phyloP scores from a whole-genome alignment of 2,888 invertebrate species.

The Eugnorisma glareosa region DNA sequence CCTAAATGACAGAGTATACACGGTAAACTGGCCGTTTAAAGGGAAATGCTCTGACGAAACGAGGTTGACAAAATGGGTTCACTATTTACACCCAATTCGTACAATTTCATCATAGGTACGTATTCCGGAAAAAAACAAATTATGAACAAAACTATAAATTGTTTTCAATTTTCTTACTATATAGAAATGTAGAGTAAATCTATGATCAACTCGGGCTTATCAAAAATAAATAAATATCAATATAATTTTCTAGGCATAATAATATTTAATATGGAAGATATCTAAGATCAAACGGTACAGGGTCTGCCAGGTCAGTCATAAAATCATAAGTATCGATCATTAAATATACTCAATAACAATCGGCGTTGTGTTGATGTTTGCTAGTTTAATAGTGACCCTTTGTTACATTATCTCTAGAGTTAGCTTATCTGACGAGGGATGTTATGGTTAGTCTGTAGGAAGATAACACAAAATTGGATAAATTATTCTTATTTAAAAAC shows the following conservation, averaged over 20 bases:
- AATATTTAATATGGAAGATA: conserved; percentile 34
- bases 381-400: conserved; percentile 47
- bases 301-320: conserved; percentile 51
- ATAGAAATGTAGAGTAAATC: conserved; percentile 18
- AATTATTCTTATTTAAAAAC: neutral
- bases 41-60: conserved; percentile 4
- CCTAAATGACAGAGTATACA: conserved; percentile 11
- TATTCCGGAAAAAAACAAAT: neutral
- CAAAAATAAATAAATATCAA: conserved; percentile 34
- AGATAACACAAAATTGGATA: conserved; percentile 14
- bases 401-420: conserved; percentile 39
- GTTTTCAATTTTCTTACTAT: conserved; percentile 10
- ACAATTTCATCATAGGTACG: conserved; percentile 11
- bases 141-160: conserved; percentile 1
- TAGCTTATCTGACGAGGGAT: conserved; percentile 39
- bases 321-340: conserved; percentile 36
- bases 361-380: conserved; percentile 27
- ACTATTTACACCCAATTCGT: neutral
- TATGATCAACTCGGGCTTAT: conserved; percentile 12
- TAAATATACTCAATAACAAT: conserved; percentile 48
- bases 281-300: conserved; percentile 50
- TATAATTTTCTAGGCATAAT: conserved; percentile 34
- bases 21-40: conserved; percentile 13
- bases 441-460: conserved; percentile 10
- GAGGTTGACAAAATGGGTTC: neutral